Evolutionary conservation across 2,113 vertebrate genomes (phyloP).

Genomic region (Callocephalon fimbriatum): DNA sequence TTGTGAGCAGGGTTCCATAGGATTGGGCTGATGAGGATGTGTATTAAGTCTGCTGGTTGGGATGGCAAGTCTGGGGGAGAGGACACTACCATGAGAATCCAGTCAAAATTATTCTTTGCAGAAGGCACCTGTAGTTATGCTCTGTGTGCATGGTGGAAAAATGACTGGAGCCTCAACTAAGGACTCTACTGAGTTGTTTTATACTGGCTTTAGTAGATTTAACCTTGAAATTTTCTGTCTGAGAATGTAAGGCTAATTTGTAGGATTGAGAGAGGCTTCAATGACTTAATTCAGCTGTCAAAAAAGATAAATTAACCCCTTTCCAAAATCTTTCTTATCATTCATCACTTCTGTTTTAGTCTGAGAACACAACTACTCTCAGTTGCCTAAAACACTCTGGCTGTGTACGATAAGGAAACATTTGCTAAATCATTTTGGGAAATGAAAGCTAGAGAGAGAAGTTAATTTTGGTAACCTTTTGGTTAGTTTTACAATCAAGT

Average conservation of each 20-base stretch:
- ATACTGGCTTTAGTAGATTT: neutral
- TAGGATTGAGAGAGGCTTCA: slow-evolving; percentile 41
- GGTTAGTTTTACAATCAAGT: neutral
- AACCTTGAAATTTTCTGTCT: slow-evolving; percentile 45
- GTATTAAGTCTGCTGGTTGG: neutral
- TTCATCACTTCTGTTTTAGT: slow-evolving; percentile 65
- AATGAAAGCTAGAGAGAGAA: neutral
- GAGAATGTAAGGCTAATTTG: slow-evolving; percentile 30
- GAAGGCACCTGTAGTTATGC: neutral
- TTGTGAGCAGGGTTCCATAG: neutral
- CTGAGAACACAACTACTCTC: neutral
- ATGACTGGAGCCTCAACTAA: neutral
- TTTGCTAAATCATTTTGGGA: slow-evolving; percentile 16
- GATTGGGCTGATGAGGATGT: neutral
- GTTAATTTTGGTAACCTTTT: neutral
- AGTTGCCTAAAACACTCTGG: neutral
- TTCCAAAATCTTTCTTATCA: slow-evolving; percentile 69
- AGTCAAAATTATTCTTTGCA: neutral
- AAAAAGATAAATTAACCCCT: slow-evolving; percentile 69
- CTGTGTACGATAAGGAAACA: neutral
- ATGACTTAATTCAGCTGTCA: slow-evolving; percentile 69
- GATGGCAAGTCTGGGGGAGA: neutral
- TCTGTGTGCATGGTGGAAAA: neutral
- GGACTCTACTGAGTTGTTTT: neutral
- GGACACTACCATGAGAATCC: neutral